Base-by-base conservation (phyloP, 2,113 vertebrate genomes). In the Pelodiscus sinensis region DNA sequence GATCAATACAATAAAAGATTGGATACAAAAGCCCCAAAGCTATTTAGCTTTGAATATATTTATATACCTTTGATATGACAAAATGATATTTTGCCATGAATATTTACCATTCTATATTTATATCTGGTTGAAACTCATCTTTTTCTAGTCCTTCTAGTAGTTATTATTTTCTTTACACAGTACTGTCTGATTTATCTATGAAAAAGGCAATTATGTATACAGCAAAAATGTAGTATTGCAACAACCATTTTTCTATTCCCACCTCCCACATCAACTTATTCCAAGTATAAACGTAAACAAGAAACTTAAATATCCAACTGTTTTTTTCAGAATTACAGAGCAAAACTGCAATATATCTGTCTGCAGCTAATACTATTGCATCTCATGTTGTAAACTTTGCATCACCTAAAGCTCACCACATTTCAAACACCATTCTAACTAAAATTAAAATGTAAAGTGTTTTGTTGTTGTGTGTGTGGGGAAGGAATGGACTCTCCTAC, bases 1-100 rank as follows among this genome's bases (percentile, higher is more conserved):
- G 77, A 82, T 86, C 79, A 62, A 4, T 13, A 88, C 77, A 90
- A 86, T 8, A 96, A 79, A 88, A 15, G 22, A 87, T 88, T 82
- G 18, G 77, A 87, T 95, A 96, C 86, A 92, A 96, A 95, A 96
- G 77, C 50, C 79, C 80, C 81, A 50, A 78, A 84, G 95, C 84
- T 15, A 1, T 15, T 92, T 88, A 44, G 91, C 60, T 88, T 85
- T 62, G 87, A 81, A 44, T 18, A 81, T 84, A 35, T 1, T 3
- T 87, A 87, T 83, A 29, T 56, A 90, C 13, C 90, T 86, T 75
- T 2, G 86, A 88, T 86, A 82, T 38, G 95, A 95, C 92, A 91
- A 89, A 92, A 92, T 65, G 94, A 80, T 24, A 44, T 82, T 92
- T 81, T 81, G 81, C 89, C 91, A 87, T 75, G 90, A 94, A 86